These are phyloP conservation scores for Notiomystis cincta DNA, from an alignment of 2,113 vertebrate genomes.

Conservation along the genomic window DNA sequence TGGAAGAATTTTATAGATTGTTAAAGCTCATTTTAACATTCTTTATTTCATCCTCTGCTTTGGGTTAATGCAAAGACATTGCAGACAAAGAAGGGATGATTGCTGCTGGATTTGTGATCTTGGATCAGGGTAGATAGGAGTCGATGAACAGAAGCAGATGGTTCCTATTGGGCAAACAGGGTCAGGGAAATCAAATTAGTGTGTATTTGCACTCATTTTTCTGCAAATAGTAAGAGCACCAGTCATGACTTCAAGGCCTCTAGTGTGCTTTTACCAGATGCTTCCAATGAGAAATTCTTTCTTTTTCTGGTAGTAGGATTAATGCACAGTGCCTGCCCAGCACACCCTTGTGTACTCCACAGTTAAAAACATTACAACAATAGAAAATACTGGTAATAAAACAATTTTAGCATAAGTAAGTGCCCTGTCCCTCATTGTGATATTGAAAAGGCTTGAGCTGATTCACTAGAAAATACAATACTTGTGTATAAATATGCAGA, in stretches of 20 bases:
- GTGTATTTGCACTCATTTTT: not conserved
- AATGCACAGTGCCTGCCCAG: not conserved
- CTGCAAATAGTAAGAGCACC: not conserved
- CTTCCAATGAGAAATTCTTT: not conserved
- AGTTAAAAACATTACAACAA: not conserved
- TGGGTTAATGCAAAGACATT: not conserved
- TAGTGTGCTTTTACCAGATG: not conserved
- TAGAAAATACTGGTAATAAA: not conserved
- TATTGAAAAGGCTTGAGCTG: not conserved
- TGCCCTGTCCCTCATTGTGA: not conserved
- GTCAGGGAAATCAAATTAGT: not conserved
- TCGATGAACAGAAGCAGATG: not conserved
- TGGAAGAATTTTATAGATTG: not conserved
- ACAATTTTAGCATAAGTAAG: not conserved
- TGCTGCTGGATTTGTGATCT: not conserved
- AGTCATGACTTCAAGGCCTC: not conserved
- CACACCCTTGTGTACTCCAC: fast-evolving
- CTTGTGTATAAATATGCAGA: not conserved
- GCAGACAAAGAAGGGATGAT: not conserved
- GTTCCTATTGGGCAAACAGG: not conserved
- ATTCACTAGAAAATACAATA: not conserved
- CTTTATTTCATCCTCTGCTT: not conserved
- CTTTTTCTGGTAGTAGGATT: not conserved
- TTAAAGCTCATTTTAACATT: slow-evolving; percentile 12
- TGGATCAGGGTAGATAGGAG: not conserved